These are phyloP conservation scores for Hyphantria cunea DNA, from an alignment of 1,140 invertebrate genomes.

Conservation along the genomic window DNA sequence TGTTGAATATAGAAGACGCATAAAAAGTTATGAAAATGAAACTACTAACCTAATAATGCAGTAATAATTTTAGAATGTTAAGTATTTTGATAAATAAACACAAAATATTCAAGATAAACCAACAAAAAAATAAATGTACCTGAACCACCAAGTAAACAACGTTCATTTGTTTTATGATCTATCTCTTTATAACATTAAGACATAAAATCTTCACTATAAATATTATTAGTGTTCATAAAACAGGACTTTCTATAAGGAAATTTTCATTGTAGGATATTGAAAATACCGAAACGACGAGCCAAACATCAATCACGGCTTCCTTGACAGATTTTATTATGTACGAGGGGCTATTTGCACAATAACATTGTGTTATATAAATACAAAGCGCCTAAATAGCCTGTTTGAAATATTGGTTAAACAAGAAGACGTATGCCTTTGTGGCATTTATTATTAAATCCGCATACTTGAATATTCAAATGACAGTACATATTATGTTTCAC, in stretches of 20 bases:
- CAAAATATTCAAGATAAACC: no score
- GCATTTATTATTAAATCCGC: background rate
- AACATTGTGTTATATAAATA: conserved; percentile 6
- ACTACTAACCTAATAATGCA: no score
- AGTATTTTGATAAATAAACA: no score
- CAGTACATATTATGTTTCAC: background rate
- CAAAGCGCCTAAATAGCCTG: background rate
- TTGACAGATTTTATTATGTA: conserved; percentile 29
- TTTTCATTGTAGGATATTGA: conserved; percentile 42
- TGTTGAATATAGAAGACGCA: no score
- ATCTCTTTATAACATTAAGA: no score
- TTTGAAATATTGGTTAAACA: background rate
- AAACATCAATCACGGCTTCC: conserved; percentile 48
- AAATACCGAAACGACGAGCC: conserved; percentile 38
- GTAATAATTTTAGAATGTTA: no score
- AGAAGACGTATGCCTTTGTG: background rate
- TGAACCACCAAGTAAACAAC: no score
- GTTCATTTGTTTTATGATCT: no score
- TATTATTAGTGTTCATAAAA: conserved; percentile 32
- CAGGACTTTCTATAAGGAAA: conserved; percentile 54
- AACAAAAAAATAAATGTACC: no score
- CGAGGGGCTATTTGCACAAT: conserved; percentile 8
- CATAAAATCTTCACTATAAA: conserved; percentile 19
- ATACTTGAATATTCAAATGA: background rate
- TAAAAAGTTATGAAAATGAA: no score